Base-by-base conservation (phyloP, 2,113 vertebrate genomes). In the Catharus fuscescens region DNA sequence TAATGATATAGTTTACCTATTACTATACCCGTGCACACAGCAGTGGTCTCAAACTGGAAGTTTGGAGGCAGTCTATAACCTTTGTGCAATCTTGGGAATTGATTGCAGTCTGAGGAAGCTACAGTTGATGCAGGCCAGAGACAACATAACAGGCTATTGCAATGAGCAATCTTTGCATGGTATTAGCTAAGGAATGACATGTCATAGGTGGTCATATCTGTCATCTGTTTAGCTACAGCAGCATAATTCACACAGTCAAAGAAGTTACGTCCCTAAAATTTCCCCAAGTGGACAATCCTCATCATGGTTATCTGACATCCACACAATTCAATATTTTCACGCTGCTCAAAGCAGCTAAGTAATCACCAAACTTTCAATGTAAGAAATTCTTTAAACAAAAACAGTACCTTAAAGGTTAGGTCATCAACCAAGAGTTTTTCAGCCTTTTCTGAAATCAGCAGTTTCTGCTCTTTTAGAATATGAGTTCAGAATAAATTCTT, bases 101-200 rank as follows among this genome's bases (percentile, higher is more conserved):
- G 56, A 86, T 12, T 95, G 78, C 60, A 93, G 79, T 47, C 86
- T 90, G 82, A 90, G 82, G 54, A 97, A 90, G 67, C 86, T 2
- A 1, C 66, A 3, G 54, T 18, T 93, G 87, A 9, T 2, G 2
- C 32, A 83, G 80, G 56, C 52, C 76, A 91, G 80, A 92, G 72
- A 92, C 83, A 95, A 88, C 92, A 95, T 94, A 94, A 80, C 76
- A 93, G 47, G 32, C 42, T 36, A 86, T 64, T 93, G 88, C 80
- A 93, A 59, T 1, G 2, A 77, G 64, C 74, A 56, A 57, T 88
- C 25, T 82, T 86, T 80, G 67, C 45, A n/a, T 0, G 0, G 67
- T 62, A 47, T 59, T 90, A 67, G 83, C 91, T 91, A 74, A 86
- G 86, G 57, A 91, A 76, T 81, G 88, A 71, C 77, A 69, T 64